phyloP scores from a whole-genome alignment of 2,113 vertebrate species.

The Thermophis baileyi region DNA sequence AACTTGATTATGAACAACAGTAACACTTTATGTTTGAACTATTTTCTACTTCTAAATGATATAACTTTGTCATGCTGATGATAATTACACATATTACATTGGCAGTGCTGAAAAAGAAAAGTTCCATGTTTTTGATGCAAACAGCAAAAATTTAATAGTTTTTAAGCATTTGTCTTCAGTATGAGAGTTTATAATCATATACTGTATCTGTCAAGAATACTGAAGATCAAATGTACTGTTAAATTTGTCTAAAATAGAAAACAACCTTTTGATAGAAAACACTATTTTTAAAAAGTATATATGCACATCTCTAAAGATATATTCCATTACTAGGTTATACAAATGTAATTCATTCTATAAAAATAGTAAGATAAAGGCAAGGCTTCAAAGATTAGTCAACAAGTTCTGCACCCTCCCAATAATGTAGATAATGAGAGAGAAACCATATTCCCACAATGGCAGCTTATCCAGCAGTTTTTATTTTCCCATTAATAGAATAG shows the following conservation, averaged over 20 bases:
- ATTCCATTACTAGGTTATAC: background rate
- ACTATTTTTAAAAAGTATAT: background rate
- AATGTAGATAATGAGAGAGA: background rate
- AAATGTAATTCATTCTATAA: background rate
- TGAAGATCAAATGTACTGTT: background rate
- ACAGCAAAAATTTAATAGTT: background rate
- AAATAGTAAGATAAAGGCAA: background rate
- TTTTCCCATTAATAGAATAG: background rate
- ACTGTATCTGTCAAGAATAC: background rate
- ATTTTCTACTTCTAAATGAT: slow-evolving; percentile 35
- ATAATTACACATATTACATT: slow-evolving; percentile 28
- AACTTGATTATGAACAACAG: slow-evolving; percentile 13
- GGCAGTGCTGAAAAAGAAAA: slow-evolving; percentile 20
- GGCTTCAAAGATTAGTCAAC: background rate
- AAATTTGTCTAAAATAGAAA: background rate
- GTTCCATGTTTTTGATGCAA: background rate
- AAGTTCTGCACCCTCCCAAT: background rate
- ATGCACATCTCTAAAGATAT: background rate
- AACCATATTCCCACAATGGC: background rate
- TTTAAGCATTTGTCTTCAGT: background rate
- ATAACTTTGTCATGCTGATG: slow-evolving; percentile 23
- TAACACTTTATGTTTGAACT: slow-evolving; percentile 17
- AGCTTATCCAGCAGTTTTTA: background rate
- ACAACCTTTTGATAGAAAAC: background rate
- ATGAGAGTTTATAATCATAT: background rate